Evolutionary conservation across 2,797 vertebrate genomes (phyloP).

Genomic region (Emys orbicularis): DNA sequence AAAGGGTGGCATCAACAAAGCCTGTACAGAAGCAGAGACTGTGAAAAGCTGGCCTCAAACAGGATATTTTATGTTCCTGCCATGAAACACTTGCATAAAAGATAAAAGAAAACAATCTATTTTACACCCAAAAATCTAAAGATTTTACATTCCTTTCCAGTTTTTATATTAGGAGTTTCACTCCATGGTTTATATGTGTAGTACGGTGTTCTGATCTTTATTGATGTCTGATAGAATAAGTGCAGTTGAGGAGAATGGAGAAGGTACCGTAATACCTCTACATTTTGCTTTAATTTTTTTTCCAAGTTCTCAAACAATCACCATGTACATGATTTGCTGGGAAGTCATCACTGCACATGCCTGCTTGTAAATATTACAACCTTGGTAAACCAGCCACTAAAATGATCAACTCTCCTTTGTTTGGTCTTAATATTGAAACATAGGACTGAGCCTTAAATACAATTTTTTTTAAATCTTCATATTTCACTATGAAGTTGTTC

Average conservation of each 20-base stretch:
- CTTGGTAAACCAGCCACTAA: not conserved
- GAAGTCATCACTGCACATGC: not conserved
- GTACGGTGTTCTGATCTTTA: conserved; percentile 15
- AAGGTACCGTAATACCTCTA: not conserved
- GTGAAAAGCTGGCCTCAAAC: conserved; percentile 14
- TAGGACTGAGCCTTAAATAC: not conserved
- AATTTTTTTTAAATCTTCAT: not conserved
- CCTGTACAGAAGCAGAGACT: not conserved
- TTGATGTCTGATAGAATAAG: conserved; percentile 39
- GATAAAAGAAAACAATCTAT: conserved; percentile 42
- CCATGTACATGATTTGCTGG: conserved; percentile 31
- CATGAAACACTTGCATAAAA: conserved; percentile 59
- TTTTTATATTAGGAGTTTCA: conserved; percentile 57
- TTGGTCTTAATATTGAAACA: fast-evolving
- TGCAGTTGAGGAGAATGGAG: not conserved
- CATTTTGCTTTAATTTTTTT: conserved; percentile 26
- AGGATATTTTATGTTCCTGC: conserved; percentile 46
- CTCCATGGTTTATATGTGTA: not conserved
- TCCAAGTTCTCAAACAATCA: conserved; percentile 16
- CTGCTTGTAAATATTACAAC: conserved; percentile 31
- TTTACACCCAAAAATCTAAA: conserved; percentile 57
- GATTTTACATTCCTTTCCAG: conserved; percentile 52
- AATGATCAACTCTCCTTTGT: not conserved
- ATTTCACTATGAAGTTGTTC: conserved; percentile 8
- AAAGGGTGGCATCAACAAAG: not conserved